Evolutionary conservation across 2,113 vertebrate genomes (phyloP), one percentile per base, ranked within the genome.

Genomic region (Prionailurus viverrinus): DNA sequence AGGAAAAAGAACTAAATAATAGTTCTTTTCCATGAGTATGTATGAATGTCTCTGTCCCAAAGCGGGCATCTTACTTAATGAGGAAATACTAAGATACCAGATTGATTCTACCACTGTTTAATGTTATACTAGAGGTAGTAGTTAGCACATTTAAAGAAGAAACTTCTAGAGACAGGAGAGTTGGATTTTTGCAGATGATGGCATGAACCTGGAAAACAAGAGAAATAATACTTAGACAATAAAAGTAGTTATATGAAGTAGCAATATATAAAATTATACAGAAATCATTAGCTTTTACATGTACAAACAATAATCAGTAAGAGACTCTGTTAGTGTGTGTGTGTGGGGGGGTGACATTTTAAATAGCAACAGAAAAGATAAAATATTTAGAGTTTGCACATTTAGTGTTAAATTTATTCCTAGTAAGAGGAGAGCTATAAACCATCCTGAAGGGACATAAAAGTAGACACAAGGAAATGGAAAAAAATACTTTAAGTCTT

Each of bases 351-450:
- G 12, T 48, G 27, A 92, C 23, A 58, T n/a, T 45, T 45, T 83
- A 81, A 73, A 45, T 36, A 61, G 68, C 33, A 80, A 31, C 68
- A 84, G 29, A 92, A 48, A 82, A 82, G 8, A 71, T n/a, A 82
- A 74, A 74, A 51, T 63, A 63, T 66, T 63, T 73, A 83, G 14
- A 83, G 31, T 66, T 36, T 74, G 15, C 23, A 84, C 6, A 39
- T 85, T 65, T 86, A 58, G 85, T 93, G n/a, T 65, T 85, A 76
- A 85, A 25, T 51, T 63, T 76, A 65, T 82, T 93, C n/a, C n/a
- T 76, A 3, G n/a, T 39, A 29, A 76, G 15, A 53, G 41, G 33
- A 66, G 48, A 76, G 71, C 69, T 66, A 3, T 53, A 86, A 45
- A 48, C n/a, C 27, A 53, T 86, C 86, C 7, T 76, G 65, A 63